Percentiles rank a stretch among this genome's conserved stretches.
phyloP scores from a whole-genome alignment of 1,140 invertebrate species.

The Venturia canescens region DNA sequence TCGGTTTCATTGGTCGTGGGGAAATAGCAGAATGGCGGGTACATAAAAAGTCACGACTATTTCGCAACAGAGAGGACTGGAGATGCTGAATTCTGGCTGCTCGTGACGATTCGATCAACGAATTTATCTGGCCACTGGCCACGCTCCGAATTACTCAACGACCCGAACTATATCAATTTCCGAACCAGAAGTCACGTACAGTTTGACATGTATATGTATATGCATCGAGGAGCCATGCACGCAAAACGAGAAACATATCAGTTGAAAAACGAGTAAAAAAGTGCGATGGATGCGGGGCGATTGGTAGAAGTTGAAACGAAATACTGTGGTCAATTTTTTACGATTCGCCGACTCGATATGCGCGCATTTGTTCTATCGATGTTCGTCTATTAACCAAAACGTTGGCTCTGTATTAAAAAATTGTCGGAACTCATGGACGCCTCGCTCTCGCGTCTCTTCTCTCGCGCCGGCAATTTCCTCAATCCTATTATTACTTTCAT shows the following conservation, averaged over 20 bases:
- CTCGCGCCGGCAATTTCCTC: not conserved
- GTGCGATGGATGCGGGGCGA: not conserved
- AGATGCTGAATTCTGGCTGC: not conserved
- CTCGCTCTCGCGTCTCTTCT: slow-evolving; percentile 1
- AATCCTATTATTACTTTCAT: too few relatives aligned
- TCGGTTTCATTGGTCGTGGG: not conserved
- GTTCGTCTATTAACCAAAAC: slow-evolving; percentile 46
- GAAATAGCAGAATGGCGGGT: not conserved
- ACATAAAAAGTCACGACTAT: not conserved
- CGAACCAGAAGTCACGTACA: slow-evolving; percentile 18
- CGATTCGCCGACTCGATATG: slow-evolving; percentile 8
- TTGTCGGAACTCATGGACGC: slow-evolving; percentile 2
- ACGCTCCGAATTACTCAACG: slow-evolving; percentile 32
- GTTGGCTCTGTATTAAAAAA: slow-evolving; percentile 25
- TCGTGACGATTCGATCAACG: slow-evolving; percentile 40
- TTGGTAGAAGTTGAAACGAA: not conserved
- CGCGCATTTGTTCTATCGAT: slow-evolving; percentile 37
- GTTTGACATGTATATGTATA: slow-evolving; percentile 20
- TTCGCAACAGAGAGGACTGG: not conserved
- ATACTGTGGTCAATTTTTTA: slow-evolving; percentile 39
- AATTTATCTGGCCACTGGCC: slow-evolving; percentile 34
- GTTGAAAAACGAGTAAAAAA: slow-evolving; percentile 8
- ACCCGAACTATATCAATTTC: slow-evolving; percentile 41
- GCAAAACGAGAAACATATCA: slow-evolving; percentile 10
- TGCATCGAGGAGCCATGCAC: not conserved